phyloP scores from a whole-genome alignment of 2,113 vertebrate genomes.

The Loxodonta africana region DNA sequence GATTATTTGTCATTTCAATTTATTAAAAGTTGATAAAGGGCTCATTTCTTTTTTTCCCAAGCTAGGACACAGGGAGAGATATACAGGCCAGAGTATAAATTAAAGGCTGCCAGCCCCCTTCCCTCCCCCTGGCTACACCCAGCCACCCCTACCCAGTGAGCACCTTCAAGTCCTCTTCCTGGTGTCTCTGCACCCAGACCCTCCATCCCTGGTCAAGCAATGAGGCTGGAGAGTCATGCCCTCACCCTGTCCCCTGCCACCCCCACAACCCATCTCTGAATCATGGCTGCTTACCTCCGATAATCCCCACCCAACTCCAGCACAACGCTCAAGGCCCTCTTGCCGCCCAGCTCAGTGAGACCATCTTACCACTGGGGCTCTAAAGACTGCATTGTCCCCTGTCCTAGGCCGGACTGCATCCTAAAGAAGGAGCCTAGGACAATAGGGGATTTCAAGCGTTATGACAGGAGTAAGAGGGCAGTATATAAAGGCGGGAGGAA shows the following conservation, averaged over 20 bases:
- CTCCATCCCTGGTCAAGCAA: neutral
- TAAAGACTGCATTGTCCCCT: neutral
- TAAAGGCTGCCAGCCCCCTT: slow-evolving; percentile 57
- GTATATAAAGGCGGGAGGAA: neutral
- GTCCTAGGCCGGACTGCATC: neutral
- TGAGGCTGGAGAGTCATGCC: neutral
- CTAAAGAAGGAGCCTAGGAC: neutral
- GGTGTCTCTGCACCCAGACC: neutral
- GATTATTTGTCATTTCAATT: slow-evolving; percentile 87
- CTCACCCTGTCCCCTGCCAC: neutral
- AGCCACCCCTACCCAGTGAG: neutral
- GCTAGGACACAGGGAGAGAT: slow-evolving; percentile 79
- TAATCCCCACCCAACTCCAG: fast-evolving
- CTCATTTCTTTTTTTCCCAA: slow-evolving; percentile 82
- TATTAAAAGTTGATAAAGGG: slow-evolving; percentile 87
- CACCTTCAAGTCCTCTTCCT: neutral
- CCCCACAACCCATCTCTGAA: neutral
- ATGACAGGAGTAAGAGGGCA: neutral
- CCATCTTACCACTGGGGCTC: neutral
- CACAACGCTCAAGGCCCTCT: neutral
- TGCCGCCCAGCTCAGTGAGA: neutral
- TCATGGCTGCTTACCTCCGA: neutral
- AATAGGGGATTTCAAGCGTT: neutral
- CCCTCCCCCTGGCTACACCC: neutral
- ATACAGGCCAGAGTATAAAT: slow-evolving; percentile 75